Percentiles rank a stretch among this genome's conserved stretches.
Conservation (phyloP, 2,888 invertebrate genomes). For the Neelides folsomi region DNA sequence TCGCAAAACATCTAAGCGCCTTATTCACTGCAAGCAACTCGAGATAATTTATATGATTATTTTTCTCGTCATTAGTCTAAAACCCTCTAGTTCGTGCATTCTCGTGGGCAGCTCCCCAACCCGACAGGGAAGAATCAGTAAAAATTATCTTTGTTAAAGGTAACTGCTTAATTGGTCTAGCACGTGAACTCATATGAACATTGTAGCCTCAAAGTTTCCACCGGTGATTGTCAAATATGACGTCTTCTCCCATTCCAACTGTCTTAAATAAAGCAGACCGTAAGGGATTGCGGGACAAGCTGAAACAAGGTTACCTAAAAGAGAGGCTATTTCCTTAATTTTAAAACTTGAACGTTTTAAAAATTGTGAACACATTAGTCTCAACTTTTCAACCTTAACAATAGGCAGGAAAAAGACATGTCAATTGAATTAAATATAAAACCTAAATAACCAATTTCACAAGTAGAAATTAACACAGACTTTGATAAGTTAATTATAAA, state of each 20-base stretch:
- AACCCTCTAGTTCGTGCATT: neutral
- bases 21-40: slow-evolving; percentile 4
- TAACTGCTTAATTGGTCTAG: too few species aligned
- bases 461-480: neutral
- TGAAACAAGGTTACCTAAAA: too few species aligned
- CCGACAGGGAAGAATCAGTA: slow-evolving; percentile 9
- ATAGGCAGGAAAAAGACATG: neutral
- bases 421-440: slow-evolving; percentile 4
- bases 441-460: slow-evolving; percentile 2
- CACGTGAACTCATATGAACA: too few species aligned
- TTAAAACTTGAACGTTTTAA: too few species aligned
- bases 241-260: too few species aligned
- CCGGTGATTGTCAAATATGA: too few species aligned
- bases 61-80: neutral
- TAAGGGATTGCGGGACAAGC: too few species aligned
- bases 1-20: neutral
- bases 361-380: too few species aligned
- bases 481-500: slow-evolving; percentile 1
- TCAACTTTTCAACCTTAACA: neutral
- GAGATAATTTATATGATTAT: slow-evolving; percentile 3
- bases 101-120: slow-evolving; percentile 9
- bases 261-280: too few species aligned
- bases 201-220: too few species aligned
- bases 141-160: neutral
- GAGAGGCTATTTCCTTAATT: too few species aligned